Evolutionary conservation across 1,140 invertebrate genomes (phyloP).

Genomic region (Drosophila setifemur): DNA sequence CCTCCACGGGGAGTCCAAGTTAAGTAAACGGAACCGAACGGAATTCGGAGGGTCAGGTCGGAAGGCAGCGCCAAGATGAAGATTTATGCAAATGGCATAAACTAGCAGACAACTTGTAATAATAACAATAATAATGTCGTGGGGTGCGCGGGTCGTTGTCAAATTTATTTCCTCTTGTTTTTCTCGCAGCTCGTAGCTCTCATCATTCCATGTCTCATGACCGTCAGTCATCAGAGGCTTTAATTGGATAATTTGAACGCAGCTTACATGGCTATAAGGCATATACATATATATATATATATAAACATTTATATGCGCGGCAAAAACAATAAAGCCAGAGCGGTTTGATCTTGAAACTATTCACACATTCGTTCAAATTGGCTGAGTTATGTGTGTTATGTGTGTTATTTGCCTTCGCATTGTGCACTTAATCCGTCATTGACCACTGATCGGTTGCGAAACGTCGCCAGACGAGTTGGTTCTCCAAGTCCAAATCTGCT

Average conservation of each 20-base stretch:
- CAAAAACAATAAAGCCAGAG: constrained; percentile 29
- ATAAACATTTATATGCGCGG: constrained; percentile 9
- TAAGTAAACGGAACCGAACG: constrained; percentile 32
- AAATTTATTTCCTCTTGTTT: constrained; percentile 26
- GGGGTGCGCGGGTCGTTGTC: constrained; percentile 10
- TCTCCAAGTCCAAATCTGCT: constrained; percentile 19
- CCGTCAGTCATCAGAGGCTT: constrained; percentile 36
- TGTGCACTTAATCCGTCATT: constrained; percentile 47
- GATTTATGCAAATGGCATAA: constrained; percentile 72
- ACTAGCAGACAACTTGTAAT: constrained; percentile 46
- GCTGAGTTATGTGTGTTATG: constrained; percentile 54
- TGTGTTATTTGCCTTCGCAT: not conserved
- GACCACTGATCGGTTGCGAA: constrained; percentile 20
- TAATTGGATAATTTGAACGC: constrained; percentile 73
- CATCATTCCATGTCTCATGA: constrained; percentile 26
- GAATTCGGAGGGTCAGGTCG: constrained; percentile 28
- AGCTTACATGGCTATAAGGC: constrained; percentile 34
- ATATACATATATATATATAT: too few relatives aligned
- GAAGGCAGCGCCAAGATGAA: constrained; percentile 52
- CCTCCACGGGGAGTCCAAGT: constrained; percentile 15
- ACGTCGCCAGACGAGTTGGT: constrained; percentile 17
- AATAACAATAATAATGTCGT: constrained; percentile 12
- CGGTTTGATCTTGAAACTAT: constrained; percentile 53
- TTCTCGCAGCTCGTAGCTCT: not conserved
- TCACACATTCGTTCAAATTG: constrained; percentile 65